Conservation (phyloP, 2,888 invertebrate species). For the Chironomus riparius region DNA sequence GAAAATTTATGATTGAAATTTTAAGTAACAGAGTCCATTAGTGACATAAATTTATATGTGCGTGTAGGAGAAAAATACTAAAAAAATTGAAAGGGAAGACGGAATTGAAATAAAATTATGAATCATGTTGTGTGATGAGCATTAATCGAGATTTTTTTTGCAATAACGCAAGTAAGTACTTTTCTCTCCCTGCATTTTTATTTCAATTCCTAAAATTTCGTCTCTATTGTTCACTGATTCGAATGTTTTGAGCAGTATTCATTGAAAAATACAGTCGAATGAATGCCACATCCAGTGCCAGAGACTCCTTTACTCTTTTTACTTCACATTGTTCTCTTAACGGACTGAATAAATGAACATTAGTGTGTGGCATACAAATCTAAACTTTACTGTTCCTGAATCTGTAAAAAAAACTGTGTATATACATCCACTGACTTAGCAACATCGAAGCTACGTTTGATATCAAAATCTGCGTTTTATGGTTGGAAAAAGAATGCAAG, state of each 20-base stretch:
- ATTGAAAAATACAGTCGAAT: not conserved
- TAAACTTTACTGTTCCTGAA: not conserved
- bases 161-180: no score
- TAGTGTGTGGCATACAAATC: not conserved
- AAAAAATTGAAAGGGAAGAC: not conserved
- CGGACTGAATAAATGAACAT: no score
- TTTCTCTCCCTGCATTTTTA: no score
- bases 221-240: no score
- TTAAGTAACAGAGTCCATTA: constrained; percentile 18
- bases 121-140: not conserved
- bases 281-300: not conserved
- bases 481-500: not conserved
- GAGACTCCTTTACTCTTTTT: no score
- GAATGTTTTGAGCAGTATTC: no score
- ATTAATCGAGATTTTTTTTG: not conserved
- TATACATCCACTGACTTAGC: not conserved
- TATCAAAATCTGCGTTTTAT: not conserved
- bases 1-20: constrained; percentile 14
- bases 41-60: constrained; percentile 5
- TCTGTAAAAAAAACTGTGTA: no score
- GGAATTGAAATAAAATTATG: not conserved
- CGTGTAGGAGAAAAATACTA: not conserved
- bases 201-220: no score
- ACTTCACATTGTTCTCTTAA: no score
- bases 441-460: not conserved